These are phyloP conservation scores for Galemys pyrenaicus DNA, from an alignment of 2,113 vertebrate genomes.

Conservation along the genomic window DNA sequence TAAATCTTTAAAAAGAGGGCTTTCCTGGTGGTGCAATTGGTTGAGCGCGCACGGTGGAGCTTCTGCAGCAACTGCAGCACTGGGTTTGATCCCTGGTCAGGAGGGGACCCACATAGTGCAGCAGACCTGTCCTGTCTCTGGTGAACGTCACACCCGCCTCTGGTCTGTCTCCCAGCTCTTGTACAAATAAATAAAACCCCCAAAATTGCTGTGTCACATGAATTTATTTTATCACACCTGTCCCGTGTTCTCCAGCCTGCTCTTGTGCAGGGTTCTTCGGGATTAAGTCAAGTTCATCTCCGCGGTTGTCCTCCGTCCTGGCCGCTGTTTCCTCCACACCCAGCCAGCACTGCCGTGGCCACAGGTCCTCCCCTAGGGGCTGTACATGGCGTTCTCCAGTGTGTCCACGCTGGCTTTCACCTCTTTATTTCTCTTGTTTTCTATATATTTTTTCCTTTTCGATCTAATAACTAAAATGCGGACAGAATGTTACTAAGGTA, in stretches of 20 bases:
- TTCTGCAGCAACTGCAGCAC: no score
- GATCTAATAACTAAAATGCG: conserved; percentile 65
- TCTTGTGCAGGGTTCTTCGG: neutral
- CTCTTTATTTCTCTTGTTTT: conserved; percentile 29
- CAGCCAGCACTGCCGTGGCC: neutral
- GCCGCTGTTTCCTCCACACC: rapidly evolving
- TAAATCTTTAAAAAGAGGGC: no score
- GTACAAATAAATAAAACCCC: no score
- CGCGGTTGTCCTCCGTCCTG: neutral
- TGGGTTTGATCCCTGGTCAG: no score
- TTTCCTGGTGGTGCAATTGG: no score
- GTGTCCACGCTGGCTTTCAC: neutral
- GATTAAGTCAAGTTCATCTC: rapidly evolving
- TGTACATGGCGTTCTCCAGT: rapidly evolving
- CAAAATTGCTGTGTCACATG: neutral
- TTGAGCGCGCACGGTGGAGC: no score
- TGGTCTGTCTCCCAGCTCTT: no score
- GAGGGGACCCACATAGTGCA: no score
- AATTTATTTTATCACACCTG: neutral
- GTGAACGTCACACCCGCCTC: no score
- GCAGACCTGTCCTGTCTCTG: no score
- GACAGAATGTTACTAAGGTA: neutral
- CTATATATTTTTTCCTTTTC: conserved; percentile 43
- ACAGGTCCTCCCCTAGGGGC: neutral
- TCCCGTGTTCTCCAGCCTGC: neutral